phyloP scores from a whole-genome alignment of 2,797 vertebrate species.

The Hemibagrus guttatus region DNA sequence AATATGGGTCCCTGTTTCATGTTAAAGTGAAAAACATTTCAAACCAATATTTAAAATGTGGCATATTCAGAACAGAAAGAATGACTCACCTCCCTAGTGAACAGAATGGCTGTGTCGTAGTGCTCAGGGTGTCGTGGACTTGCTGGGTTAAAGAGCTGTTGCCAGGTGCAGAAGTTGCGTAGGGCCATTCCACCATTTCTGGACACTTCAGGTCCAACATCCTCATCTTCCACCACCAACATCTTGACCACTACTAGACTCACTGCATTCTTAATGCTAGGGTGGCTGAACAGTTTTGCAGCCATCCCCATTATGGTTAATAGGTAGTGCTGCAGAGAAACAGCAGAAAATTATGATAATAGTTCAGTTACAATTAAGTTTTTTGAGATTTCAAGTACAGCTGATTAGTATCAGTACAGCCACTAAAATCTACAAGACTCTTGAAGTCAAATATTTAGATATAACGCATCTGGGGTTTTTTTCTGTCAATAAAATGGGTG shows the following conservation, averaged over 20 bases:
- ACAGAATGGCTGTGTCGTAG: conserved; percentile 91
- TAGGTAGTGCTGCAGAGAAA: conserved; percentile 81
- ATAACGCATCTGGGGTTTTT: conserved; percentile 34
- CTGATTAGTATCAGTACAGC: neutral
- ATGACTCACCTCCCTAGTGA: conserved; percentile 88
- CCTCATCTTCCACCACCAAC: conserved; percentile 84
- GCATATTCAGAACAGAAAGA: neutral
- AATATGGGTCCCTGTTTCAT: neutral
- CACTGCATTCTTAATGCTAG: conserved; percentile 90
- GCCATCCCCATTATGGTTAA: conserved; percentile 91
- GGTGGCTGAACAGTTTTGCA: conserved; percentile 88
- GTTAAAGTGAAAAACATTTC: neutral
- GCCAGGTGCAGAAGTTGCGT: conserved; percentile 95
- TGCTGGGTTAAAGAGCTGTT: conserved; percentile 84
- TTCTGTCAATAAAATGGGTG: conserved; percentile 53
- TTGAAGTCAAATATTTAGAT: conserved; percentile 49
- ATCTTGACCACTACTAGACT: conserved; percentile 91
- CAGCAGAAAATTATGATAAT: neutral
- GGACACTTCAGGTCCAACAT: conserved; percentile 81
- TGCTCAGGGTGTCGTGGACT: conserved; percentile 91
- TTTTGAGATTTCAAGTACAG: neutral
- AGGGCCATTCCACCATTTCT: conserved; percentile 88
- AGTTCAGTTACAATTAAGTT: neutral
- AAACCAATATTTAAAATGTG: neutral
- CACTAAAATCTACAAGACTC: conserved; percentile 29